These are phyloP conservation scores for Ceratina calcarata DNA, from an alignment of 1,140 invertebrate species.

Conservation along the genomic window DNA sequence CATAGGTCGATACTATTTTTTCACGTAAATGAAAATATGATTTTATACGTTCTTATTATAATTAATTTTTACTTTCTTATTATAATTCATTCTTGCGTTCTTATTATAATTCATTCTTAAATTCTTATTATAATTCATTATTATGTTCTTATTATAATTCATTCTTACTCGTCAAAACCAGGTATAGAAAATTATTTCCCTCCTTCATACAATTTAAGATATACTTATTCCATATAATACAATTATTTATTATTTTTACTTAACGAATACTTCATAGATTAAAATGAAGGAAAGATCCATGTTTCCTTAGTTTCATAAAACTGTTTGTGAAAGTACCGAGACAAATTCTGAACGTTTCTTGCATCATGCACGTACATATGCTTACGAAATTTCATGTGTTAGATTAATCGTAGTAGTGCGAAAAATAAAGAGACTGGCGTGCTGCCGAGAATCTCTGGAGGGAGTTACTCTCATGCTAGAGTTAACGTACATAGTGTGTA, in stretches of 20 bases:
- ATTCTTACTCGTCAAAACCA: too few relatives aligned
- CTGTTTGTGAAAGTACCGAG: conserved; percentile 8
- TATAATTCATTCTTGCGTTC: background rate
- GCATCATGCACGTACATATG: conserved; percentile 41
- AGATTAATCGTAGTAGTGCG: background rate
- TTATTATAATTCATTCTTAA: too few relatives aligned
- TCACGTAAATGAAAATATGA: background rate
- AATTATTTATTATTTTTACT: background rate
- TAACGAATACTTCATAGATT: background rate
- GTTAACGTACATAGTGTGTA: background rate
- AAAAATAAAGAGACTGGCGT: conserved; percentile 27
- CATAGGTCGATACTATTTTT: background rate
- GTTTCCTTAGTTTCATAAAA: background rate
- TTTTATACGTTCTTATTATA: background rate
- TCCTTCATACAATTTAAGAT: too few relatives aligned
- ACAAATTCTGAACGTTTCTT: conserved; percentile 44
- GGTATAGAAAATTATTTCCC: too few relatives aligned
- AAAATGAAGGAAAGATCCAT: too few relatives aligned
- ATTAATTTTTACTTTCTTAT: too few relatives aligned
- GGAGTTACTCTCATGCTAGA: background rate
- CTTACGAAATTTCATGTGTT: conserved; percentile 51
- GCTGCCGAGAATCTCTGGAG: conserved; percentile 10
- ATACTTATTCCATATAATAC: too few relatives aligned
- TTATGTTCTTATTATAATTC: too few relatives aligned
- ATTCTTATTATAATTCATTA: too few relatives aligned